These are phyloP conservation scores for Monopis laevigella DNA, from an alignment of 2,888 invertebrate species.

Conservation along the genomic window DNA sequence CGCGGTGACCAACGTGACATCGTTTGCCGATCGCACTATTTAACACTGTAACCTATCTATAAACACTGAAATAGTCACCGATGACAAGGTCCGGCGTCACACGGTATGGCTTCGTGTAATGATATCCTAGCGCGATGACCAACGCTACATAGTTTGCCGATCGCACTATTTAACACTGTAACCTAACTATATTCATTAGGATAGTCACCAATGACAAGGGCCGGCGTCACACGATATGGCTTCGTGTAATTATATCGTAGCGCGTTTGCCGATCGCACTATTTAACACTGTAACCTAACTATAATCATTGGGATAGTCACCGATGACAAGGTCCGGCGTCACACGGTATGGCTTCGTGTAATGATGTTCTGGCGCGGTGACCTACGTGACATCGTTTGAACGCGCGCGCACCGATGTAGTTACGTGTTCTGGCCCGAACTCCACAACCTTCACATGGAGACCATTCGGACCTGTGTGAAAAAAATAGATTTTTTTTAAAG, in stretches of 20 bases:
- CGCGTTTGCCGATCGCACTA: too few species aligned
- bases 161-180: too few species aligned
- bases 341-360: slow-evolving; percentile 56
- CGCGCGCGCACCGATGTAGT: slow-evolving; percentile 70
- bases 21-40: too few species aligned
- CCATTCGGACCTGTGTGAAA: slow-evolving; percentile 83
- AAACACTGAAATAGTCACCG: too few species aligned
- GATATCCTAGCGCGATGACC: slow-evolving; percentile 43
- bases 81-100: slow-evolving; percentile 48
- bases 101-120: slow-evolving; percentile 53
- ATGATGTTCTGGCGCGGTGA: slow-evolving; percentile 39
- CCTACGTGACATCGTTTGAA: slow-evolving; percentile 70
- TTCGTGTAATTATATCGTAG: slow-evolving; percentile 46
- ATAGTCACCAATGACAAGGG: slow-evolving; percentile 44
- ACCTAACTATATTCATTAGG: too few species aligned
- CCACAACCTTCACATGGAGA: slow-evolving; percentile 78
- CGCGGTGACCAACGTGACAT: slow-evolving; percentile 60
- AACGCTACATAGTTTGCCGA: slow-evolving; percentile 71
- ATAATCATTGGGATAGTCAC: too few species aligned
- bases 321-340: slow-evolving; percentile 47
- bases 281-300: too few species aligned
- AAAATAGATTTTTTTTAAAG: too few species aligned
- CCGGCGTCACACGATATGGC: slow-evolving; percentile 53
- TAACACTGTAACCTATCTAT: too few species aligned
- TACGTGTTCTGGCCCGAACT: slow-evolving; percentile 74